phyloP scores from a whole-genome alignment of 1,140 invertebrate species.

The Drosophila nikananu region DNA sequence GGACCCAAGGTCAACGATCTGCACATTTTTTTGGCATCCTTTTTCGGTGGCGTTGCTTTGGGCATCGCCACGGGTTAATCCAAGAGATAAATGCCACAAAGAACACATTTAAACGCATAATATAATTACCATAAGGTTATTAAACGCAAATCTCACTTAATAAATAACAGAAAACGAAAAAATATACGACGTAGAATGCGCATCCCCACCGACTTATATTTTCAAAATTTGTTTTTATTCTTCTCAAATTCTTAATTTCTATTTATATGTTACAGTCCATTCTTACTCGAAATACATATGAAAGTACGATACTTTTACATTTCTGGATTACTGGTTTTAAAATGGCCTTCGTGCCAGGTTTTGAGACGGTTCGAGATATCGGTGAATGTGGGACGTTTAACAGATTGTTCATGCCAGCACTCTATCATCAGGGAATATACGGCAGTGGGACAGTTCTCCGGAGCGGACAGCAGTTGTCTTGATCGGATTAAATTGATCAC shows the following conservation, averaged over 20 bases:
- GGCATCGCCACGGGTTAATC: conserved; percentile 86
- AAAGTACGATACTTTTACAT: conserved; percentile 21
- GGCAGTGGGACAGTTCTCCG: conserved; percentile 95
- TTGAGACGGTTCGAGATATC: conserved; percentile 92
- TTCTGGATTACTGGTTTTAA: conserved; percentile 84
- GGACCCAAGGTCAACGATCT: conserved; percentile 89
- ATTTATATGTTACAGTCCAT: conserved; percentile 49
- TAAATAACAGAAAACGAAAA: conserved; percentile 10
- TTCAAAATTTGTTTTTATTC: conserved; percentile 4
- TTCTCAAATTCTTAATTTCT: conserved; percentile 26
- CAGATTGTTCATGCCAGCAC: conserved; percentile 98
- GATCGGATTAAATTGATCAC: conserved; percentile 98
- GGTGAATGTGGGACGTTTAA: conserved; percentile 94
- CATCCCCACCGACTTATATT: conserved; percentile 1
- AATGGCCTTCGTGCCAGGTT: conserved; percentile 88
- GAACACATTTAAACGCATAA: conserved; percentile 26
- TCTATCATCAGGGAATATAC: conserved; percentile 98
- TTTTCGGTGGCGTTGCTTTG: conserved; percentile 90
- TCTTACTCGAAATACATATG: conserved; percentile 38
- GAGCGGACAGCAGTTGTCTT: conserved; percentile 96
- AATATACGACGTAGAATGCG: neutral
- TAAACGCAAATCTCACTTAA: conserved; percentile 42
- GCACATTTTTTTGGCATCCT: conserved; percentile 91
- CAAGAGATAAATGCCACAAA: conserved; percentile 13
- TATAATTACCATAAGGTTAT: conserved; percentile 45